Base-by-base conservation (phyloP, 2,113 vertebrate genomes). In the Marmota flaviventris region DNA sequence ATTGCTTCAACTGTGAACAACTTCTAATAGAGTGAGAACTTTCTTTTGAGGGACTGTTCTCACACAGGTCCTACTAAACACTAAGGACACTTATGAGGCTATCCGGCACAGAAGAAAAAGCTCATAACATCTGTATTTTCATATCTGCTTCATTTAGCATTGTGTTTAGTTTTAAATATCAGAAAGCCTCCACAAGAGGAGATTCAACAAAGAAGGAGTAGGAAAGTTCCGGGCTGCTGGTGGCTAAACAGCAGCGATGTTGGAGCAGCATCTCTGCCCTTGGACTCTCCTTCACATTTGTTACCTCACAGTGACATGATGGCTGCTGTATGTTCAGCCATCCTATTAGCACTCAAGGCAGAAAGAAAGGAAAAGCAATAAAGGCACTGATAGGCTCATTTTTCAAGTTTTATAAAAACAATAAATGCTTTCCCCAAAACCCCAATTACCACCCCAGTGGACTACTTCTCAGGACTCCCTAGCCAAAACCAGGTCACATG, bases 31-130 rank as follows among this genome's bases (percentile, higher is more conserved):
- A 81, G 93, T 58, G 48, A 84, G 58, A 89, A 63, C 45, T 42
- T 92, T 29, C n/a, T 95, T 92, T 78, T 67, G 39, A n/a, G 86
- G 94, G 67, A 65, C 8, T 8, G 53, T 85, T 93, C 95, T 73
- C 89, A 73, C 56, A n/a, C 8, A 42, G 83, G 85, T 90, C 85
- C 42, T 10, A 56, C 24, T 85, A 58, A 97, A 81, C 61, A 76
- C 77, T 67, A 75, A 63, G 20, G 69, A 51, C 56, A 29, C 78
- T 93, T 56, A 48, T 2, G 42, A 79, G 48, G 51, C 39, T 12
- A 51, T 69, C 79, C 18, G 24, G 37, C 14, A 45, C 11, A 20
- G 2, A 75, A 39, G 37, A n/a, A 61, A 77, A 76, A 84, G 32
- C 70, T 85, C 18, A 0, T 6, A 48, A n/a, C 17, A 34, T n/a